Evolutionary conservation across 2,888 invertebrate species (phyloP).

Genomic region (Drosophila prostipennis): DNA sequence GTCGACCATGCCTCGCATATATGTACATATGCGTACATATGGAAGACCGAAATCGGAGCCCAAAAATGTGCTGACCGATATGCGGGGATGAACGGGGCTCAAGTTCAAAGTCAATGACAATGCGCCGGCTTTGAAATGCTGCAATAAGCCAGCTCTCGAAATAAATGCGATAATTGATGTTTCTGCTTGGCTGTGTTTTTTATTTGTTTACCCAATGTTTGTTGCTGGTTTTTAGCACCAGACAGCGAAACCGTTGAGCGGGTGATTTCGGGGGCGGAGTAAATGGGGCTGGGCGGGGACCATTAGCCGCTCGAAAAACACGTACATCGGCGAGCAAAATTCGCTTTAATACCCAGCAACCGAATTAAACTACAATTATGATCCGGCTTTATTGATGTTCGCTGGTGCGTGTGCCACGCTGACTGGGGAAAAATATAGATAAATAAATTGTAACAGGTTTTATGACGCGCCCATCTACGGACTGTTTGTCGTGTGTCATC

Average conservation of each 20-base stretch:
- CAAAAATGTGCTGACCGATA: slow-evolving; percentile 31
- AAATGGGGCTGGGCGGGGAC: slow-evolving; percentile 7
- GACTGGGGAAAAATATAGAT: slow-evolving; percentile 16
- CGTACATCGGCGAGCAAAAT: slow-evolving; percentile 31
- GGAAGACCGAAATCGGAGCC: slow-evolving; percentile 21
- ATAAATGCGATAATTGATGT: slow-evolving; percentile 42
- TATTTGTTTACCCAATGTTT: slow-evolving; percentile 7
- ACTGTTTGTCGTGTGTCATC: slow-evolving; percentile 17
- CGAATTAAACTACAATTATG: slow-evolving; percentile 47
- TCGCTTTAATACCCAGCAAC: slow-evolving; percentile 22
- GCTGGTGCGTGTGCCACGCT: slow-evolving; percentile 24
- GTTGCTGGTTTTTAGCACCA: slow-evolving; percentile 31
- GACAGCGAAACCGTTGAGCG: slow-evolving; percentile 55
- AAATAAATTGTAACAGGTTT: slow-evolving; percentile 61
- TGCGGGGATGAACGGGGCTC: slow-evolving; percentile 28
- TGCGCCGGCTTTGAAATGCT: slow-evolving; percentile 28
- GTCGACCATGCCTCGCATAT: slow-evolving; percentile 24
- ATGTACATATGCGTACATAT: no score
- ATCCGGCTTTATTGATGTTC: slow-evolving; percentile 31
- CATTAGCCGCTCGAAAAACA: slow-evolving; percentile 30
- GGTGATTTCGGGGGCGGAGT: slow-evolving; percentile 9
- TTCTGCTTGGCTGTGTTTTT: slow-evolving; percentile 38
- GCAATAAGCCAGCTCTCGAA: slow-evolving; percentile 33
- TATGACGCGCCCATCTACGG: slow-evolving; percentile 42
- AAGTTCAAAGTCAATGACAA: slow-evolving; percentile 70